Conservation (phyloP, 2,113 vertebrate species). For the Cygnus buccinator region DNA sequence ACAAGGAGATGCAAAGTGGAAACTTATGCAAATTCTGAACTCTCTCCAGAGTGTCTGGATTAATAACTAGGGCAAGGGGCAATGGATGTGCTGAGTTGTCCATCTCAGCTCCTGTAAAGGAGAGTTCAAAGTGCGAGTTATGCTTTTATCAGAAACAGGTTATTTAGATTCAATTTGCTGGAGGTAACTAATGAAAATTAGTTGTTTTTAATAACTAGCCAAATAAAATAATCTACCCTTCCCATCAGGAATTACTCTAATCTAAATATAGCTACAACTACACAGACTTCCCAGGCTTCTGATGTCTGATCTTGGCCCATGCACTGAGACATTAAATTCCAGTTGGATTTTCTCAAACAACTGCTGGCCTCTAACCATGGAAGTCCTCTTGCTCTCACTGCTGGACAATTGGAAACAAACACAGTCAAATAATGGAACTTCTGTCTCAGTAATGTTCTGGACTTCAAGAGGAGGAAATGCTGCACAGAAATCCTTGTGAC, state of each 20-base stretch:
- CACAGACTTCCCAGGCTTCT: neutral
- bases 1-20: neutral
- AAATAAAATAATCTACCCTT: constrained; percentile 34
- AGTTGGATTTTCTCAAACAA: constrained; percentile 7
- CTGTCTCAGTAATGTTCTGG: neutral
- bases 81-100: neutral
- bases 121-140: neutral
- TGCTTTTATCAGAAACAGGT: neutral
- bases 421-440: neutral
- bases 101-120: neutral
- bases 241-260: neutral
- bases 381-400: neutral
- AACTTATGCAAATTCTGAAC: neutral
- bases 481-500: neutral
- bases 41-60: neutral
- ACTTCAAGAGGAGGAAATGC: neutral
- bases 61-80: neutral
- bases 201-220: neutral
- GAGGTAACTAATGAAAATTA: constrained; percentile 1
- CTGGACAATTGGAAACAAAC: neutral
- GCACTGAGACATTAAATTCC: neutral
- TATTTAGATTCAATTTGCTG: neutral
- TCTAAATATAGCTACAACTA: constrained; percentile 25
- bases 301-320: constrained; percentile 1
- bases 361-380: neutral